Conservation (phyloP, 2,113 vertebrate genomes). For the Ibidorhyncha struthersii region DNA sequence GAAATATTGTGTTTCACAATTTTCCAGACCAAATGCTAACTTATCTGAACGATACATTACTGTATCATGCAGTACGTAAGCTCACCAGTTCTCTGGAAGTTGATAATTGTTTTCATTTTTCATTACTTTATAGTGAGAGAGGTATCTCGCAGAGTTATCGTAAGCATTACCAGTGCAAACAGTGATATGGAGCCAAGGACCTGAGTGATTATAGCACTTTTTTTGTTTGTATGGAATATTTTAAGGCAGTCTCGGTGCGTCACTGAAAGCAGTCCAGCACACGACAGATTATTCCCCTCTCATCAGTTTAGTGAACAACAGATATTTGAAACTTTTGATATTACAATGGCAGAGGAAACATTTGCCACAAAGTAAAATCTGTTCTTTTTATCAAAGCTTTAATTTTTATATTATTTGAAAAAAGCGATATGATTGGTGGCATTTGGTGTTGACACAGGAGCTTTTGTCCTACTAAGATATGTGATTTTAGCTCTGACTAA, state of each 20-base stretch:
- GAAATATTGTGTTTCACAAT: conserved; percentile 60
- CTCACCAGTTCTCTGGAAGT: neutral
- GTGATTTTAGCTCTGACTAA: neutral
- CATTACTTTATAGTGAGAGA: neutral
- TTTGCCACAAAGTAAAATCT: neutral
- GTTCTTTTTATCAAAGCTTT: neutral
- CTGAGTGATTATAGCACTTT: neutral
- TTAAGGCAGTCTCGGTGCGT: neutral
- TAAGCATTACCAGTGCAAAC: conserved; percentile 8
- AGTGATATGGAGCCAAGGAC: neutral
- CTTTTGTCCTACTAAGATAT: neutral
- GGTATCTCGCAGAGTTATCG: neutral
- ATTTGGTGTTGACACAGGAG: neutral
- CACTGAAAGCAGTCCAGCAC: neutral
- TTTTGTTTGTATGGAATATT: neutral
- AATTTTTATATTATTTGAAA: neutral
- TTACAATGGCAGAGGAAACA: neutral
- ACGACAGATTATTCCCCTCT: neutral
- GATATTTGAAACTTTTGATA: neutral
- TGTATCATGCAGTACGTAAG: neutral
- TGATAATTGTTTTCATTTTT: neutral
- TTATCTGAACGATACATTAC: neutral
- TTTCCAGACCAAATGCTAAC: conserved; percentile 49
- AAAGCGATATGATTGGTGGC: fast-evolving
- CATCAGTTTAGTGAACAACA: neutral